phyloP scores from a whole-genome alignment of 1,140 invertebrate species.

The Ganaspis sp. region DNA sequence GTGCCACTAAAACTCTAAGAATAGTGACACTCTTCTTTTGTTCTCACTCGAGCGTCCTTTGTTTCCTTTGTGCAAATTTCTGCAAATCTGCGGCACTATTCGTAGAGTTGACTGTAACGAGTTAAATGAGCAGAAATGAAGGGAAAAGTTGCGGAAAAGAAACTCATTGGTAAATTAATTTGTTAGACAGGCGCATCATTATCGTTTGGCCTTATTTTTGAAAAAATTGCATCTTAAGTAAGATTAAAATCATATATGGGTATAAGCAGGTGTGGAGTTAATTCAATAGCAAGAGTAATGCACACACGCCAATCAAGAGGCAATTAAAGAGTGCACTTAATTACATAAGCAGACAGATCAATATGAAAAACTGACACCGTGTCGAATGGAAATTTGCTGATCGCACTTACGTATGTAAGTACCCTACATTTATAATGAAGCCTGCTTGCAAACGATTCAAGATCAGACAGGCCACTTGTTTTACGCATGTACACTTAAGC shows the following conservation, averaged over 20 bases:
- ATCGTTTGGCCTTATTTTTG: neutral
- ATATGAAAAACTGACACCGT: constrained; percentile 23
- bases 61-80: no score
- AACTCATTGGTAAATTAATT: no score
- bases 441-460: constrained; percentile 12
- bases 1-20: no score
- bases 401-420: constrained; percentile 14
- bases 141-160: no score
- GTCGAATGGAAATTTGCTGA: constrained; percentile 27
- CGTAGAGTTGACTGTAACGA: no score
- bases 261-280: constrained; percentile 18
- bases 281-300: constrained; percentile 22
- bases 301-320: constrained; percentile 16
- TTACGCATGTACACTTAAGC: neutral
- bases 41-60: no score
- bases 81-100: no score
- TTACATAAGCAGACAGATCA: constrained; percentile 24
- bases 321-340: constrained; percentile 28
- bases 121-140: no score
- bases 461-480: constrained; percentile 9
- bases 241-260: constrained; percentile 27
- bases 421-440: constrained; percentile 15
- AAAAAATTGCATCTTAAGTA: constrained; percentile 15
- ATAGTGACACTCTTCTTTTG: no score
- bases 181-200: neutral